phyloP scores from a whole-genome alignment of 2,888 invertebrate genomes.

The Pammene fasciana region DNA sequence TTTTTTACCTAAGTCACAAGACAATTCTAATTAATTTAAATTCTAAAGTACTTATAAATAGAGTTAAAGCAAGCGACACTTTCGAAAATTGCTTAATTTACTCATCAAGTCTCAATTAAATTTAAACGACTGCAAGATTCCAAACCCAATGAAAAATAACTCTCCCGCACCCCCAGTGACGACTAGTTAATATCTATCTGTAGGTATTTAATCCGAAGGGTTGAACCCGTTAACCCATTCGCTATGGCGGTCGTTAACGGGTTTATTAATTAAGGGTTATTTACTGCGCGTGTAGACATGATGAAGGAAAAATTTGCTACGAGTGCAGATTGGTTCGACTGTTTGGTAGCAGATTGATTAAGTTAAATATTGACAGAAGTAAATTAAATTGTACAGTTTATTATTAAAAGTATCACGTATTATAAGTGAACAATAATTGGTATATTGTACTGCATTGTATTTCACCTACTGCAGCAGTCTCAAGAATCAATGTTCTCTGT shows the following conservation, averaged over 20 bases:
- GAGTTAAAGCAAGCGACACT: no score
- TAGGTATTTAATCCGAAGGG: constrained; percentile 36
- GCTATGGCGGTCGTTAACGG: constrained; percentile 19
- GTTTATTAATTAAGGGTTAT: constrained; percentile 37
- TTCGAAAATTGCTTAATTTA: background rate
- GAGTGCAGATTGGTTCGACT: background rate
- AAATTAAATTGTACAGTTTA: background rate
- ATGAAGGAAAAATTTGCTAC: constrained; percentile 2
- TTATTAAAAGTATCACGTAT: background rate
- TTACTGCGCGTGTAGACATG: constrained; percentile 7
- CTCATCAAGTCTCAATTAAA: background rate
- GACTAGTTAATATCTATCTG: constrained; percentile 40
- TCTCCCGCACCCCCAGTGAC: constrained; percentile 26
- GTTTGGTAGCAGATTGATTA: background rate
- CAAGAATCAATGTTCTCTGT: no score
- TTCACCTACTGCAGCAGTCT: no score
- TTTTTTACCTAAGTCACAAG: no score
- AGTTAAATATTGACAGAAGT: no score
- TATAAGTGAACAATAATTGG: no score
- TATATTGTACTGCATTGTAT: no score
- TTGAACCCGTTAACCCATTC: constrained; percentile 13
- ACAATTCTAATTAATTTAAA: no score
- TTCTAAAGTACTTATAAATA: no score
- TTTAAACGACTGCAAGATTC: constrained; percentile 5
- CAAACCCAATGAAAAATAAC: constrained; percentile 20